Conservation (phyloP, 2,797 vertebrate genomes). For the Eulemur mongoz region DNA sequence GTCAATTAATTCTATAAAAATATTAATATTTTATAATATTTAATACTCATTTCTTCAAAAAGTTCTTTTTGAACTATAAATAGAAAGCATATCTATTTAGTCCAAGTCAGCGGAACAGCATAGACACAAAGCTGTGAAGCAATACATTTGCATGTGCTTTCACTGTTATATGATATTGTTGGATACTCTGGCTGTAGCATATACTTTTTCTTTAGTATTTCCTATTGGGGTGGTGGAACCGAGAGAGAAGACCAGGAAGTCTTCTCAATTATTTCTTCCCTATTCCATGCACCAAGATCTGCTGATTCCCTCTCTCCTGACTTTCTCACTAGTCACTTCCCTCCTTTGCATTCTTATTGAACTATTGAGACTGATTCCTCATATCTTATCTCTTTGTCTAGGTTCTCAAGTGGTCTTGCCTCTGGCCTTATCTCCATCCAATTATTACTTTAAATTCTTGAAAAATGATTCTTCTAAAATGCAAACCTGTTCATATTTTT, state of each 20-base stretch:
- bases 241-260: neutral
- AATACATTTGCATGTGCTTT: neutral
- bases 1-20: neutral
- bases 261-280: neutral
- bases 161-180: neutral
- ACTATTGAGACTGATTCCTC: neutral
- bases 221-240: neutral
- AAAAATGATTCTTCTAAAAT: neutral
- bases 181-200: neutral
- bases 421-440: neutral
- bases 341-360: neutral
- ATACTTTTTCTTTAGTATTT: neutral
- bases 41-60: neutral
- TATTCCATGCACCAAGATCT: neutral
- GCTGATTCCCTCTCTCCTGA: neutral
- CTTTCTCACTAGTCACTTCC: neutral
- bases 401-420: neutral
- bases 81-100: neutral
- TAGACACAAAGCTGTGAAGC: neutral
- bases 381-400: neutral
- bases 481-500: neutral
- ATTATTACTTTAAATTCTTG: neutral
- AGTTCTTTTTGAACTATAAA: neutral
- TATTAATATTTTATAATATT: neutral
- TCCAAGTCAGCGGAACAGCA: fast-evolving